Evolutionary conservation across 2,888 invertebrate species (phyloP), one percentile per base, ranked within the genome.

Genomic region (Nomada fucata): DNA sequence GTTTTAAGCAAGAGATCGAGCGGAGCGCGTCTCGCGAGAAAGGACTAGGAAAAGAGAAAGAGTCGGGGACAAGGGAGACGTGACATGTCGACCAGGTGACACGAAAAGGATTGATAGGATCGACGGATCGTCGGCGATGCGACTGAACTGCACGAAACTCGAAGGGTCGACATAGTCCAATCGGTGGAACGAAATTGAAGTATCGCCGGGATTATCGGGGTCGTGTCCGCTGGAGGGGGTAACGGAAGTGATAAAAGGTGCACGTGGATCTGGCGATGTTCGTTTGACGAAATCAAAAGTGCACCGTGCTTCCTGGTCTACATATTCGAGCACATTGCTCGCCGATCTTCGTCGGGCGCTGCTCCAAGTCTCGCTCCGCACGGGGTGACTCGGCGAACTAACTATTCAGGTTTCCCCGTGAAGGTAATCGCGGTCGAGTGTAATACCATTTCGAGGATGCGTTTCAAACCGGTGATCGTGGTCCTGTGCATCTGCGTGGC

Each of bases 1-100:
- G 94, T 94, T 91, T 91, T 90, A 84, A 89, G 83, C 89, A 87
- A 88, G 93, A 93, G 92, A 93, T 93, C 91, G 93, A 80, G 84
- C 89, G 85, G 90, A 89, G 83, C 90, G 89, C 89, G 90, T 91
- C 92, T 90, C 89, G 67, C 74, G 86, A 83, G 77, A 61, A 63
- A 11, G 50, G 67, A 44, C 20, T 36, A 53, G 59, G 75, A 83
- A 50, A 55, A 9, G 18, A 47, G 42, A 57, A 52, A 53, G 15
- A 36, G 20, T 15, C 47, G 7, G 59, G n/a, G 42, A 36, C 42
- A 67, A 29, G 52, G 29, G 52, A 26, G 36, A 61, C 64, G 59
- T 74, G 75, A 82, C 20, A 75, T 65, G 59, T 23, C 69, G 69
- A 55, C 59, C 53, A 57, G 44, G 29, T 71, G 78, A 76, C 69